These are phyloP conservation scores for Homarus americanus DNA, from an alignment of 1,140 invertebrate genomes.

Conservation along the genomic window DNA sequence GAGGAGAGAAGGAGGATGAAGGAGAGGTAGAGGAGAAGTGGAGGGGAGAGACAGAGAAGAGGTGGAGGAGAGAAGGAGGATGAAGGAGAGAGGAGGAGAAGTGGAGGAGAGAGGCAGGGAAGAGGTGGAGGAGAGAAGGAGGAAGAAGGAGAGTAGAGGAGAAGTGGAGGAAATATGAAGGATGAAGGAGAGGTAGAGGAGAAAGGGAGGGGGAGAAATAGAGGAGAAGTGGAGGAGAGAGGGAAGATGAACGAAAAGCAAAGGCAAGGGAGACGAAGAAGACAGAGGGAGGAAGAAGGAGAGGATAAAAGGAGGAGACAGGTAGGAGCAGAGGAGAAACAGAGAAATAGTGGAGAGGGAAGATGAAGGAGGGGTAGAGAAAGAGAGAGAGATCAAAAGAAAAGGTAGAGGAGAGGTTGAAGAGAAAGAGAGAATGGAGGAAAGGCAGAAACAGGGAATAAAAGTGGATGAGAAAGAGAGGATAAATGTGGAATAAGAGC, in stretches of 20 bases:
- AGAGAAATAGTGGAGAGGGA: conserved; percentile 7
- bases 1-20: not conserved
- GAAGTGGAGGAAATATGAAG: not conserved
- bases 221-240: not conserved
- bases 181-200: not conserved
- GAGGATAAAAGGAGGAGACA: not conserved
- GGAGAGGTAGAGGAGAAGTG: not conserved
- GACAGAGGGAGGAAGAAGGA: too few species aligned
- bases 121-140: conserved; percentile 28
- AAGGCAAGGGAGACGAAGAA: too few species aligned
- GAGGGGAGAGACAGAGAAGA: conserved; percentile 28
- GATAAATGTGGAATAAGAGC: conserved; percentile 17
- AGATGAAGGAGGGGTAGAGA: conserved; percentile 6
- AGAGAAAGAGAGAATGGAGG: conserved; percentile 3
- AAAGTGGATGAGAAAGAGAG: not conserved
- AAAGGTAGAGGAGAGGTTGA: not conserved
- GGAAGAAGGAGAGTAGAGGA: conserved; percentile 17
- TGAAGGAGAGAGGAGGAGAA: not conserved
- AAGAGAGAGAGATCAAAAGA: not conserved
- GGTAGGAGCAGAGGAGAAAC: too few species aligned
- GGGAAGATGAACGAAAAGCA: not conserved
- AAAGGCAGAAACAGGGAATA: not conserved
- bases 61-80: conserved; percentile 4
- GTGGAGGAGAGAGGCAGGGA: not conserved
- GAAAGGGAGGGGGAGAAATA: not conserved